Conservation (phyloP, 2,113 vertebrate species). For the Oreochromis niloticus region DNA sequence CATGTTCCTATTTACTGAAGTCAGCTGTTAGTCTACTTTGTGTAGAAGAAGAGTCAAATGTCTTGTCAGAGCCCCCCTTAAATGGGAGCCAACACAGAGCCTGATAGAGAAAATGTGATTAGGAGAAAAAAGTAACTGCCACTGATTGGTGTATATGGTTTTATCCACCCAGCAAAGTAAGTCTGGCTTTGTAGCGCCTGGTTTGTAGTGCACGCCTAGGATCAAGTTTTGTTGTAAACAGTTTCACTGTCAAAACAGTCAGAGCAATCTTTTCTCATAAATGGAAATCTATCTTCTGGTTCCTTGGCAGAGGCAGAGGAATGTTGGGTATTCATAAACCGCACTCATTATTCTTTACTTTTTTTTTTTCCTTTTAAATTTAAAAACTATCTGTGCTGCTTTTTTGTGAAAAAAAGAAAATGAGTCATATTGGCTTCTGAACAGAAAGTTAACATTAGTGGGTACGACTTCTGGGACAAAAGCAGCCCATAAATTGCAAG, state of each 20-base stretch:
- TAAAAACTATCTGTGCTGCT: neutral
- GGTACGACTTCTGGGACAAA: constrained; percentile 1
- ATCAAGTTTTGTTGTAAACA: neutral
- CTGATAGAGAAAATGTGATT: neutral
- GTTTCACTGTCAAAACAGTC: neutral
- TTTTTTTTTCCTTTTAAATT: neutral
- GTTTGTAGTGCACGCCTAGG: neutral
- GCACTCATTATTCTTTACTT: neutral
- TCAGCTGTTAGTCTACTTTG: neutral
- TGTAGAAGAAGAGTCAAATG: neutral
- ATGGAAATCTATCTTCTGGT: constrained; percentile 17
- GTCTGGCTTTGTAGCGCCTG: neutral
- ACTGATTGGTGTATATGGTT: neutral
- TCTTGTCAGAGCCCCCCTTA: neutral
- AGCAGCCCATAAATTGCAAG: constrained; percentile 8
- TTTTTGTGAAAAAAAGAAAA: neutral
- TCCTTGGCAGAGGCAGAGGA: constrained; percentile 16
- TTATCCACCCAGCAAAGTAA: neutral
- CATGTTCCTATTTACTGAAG: neutral
- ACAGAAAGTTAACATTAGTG: neutral
- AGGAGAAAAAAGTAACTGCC: neutral
- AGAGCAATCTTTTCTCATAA: constrained; percentile 9
- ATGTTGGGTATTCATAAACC: constrained; percentile 35
- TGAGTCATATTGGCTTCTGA: neutral
- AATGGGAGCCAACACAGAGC: neutral